Evolutionary conservation across 1,140 invertebrate species (phyloP).

Genomic region (Aleiodes sp.): DNA sequence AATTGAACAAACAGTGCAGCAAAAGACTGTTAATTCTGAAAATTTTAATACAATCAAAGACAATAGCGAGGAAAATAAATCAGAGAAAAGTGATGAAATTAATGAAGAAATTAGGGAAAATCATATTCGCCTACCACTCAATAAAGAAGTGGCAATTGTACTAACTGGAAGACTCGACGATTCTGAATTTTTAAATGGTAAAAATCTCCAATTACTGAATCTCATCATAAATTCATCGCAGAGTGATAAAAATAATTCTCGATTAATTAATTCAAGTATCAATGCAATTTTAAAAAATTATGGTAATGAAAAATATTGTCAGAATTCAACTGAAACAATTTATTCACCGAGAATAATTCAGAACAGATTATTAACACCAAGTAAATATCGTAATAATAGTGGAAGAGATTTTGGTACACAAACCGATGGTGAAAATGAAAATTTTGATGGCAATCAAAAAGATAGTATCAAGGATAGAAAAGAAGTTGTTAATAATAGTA

Average conservation of each 20-base stretch:
- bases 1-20: not conserved
- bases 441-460: slow-evolving; percentile 42
- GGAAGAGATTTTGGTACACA: slow-evolving; percentile 75
- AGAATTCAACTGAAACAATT: slow-evolving; percentile 24
- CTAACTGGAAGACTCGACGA: slow-evolving; percentile 56
- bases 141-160: slow-evolving; percentile 60
- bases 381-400: slow-evolving; percentile 67
- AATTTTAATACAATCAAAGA: not conserved
- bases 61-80: not conserved
- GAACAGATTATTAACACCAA: slow-evolving; percentile 71
- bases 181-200: slow-evolving; percentile 47
- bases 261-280: slow-evolving; percentile 48
- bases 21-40: not conserved
- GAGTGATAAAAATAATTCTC: slow-evolving; percentile 33
- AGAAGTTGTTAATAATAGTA: slow-evolving; percentile 48
- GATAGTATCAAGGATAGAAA: slow-evolving; percentile 50
- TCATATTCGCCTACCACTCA: slow-evolving; percentile 50
- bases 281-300: slow-evolving; percentile 46
- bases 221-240: slow-evolving; percentile 50
- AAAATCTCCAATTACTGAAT: slow-evolving; percentile 55
- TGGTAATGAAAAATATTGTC: slow-evolving; percentile 38
- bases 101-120: slow-evolving; percentile 24
- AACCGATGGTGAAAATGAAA: slow-evolving; percentile 68
- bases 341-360: slow-evolving; percentile 48
- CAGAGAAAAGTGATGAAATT: slow-evolving; percentile 17